These are phyloP conservation scores for Typhlichthys subterraneus DNA, from an alignment of 2,797 vertebrate species.

Conservation along the genomic window DNA sequence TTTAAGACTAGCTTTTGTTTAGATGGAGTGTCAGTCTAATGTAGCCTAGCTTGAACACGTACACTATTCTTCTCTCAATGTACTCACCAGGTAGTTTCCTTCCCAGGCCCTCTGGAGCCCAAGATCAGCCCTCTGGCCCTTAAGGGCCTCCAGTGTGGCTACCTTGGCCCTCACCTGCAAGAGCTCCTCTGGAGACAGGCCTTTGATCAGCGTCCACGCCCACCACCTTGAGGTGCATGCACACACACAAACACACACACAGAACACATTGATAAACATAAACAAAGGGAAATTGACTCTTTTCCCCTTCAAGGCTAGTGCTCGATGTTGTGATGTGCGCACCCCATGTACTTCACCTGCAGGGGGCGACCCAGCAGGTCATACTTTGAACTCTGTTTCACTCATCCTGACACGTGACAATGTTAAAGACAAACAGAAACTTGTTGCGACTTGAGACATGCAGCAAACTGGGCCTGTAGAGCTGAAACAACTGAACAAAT, in stretches of 20 bases:
- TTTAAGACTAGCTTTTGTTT: neutral
- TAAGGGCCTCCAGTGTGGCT: conserved; percentile 88
- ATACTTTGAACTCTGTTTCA: conserved; percentile 37
- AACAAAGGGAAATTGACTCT: conserved; percentile 13
- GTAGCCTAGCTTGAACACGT: neutral
- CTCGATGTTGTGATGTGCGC: neutral
- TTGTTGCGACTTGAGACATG: conserved; percentile 23
- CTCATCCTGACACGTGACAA: conserved; percentile 46
- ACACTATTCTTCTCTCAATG: no score
- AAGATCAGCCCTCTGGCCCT: conserved; percentile 89
- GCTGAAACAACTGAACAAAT: conserved; percentile 1
- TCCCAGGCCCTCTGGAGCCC: conserved; percentile 92
- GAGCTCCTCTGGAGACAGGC: conserved; percentile 84
- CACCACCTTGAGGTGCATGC: conserved; percentile 84
- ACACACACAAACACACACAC: conserved; percentile 20
- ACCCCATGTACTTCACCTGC: neutral
- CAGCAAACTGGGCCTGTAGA: neutral
- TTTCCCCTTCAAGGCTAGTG: conserved; percentile 13
- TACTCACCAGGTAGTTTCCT: conserved; percentile 90
- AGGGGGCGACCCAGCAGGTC: conserved; percentile 12
- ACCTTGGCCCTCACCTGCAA: conserved; percentile 93
- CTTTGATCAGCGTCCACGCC: conserved; percentile 89
- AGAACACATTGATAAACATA: neutral
- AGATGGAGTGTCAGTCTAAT: neutral
- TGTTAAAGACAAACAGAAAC: conserved; percentile 21